phyloP scores from a whole-genome alignment of 2,888 invertebrate species.

The Watsonalla cultraria region DNA sequence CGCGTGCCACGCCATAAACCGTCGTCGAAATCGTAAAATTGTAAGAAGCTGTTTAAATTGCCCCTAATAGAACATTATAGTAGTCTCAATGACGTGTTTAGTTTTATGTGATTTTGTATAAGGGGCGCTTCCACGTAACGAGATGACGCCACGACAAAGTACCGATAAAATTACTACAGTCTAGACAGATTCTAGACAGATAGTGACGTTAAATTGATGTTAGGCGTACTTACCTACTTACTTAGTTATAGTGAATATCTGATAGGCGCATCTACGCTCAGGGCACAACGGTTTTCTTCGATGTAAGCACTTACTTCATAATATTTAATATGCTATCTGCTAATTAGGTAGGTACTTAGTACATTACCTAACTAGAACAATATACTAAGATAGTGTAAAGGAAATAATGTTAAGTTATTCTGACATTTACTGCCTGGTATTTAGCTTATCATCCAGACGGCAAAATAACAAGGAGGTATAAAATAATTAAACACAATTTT shows the following conservation, averaged over 20 bases:
- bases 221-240: constrained; percentile 14
- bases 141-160: constrained; percentile 31
- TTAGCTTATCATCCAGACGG: too few relatives aligned
- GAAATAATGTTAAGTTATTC: neutral
- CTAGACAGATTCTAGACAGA: constrained; percentile 34
- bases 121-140: constrained; percentile 46
- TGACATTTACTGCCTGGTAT: too few relatives aligned
- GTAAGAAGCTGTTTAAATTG: constrained; percentile 61
- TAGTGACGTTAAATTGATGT: constrained; percentile 21
- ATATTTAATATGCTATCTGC: too few relatives aligned
- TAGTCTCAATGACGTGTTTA: constrained; percentile 59
- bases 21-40: constrained; percentile 63
- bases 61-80: constrained; percentile 63
- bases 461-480: neutral
- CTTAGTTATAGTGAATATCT: too few relatives aligned
- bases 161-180: constrained; percentile 35
- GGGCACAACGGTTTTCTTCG: too few relatives aligned
- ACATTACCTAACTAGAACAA: too few relatives aligned
- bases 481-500: constrained; percentile 9
- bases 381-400: too few relatives aligned
- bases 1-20: constrained; percentile 58
- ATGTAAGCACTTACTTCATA: too few relatives aligned
- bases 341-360: too few relatives aligned
- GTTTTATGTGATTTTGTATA: constrained; percentile 58
- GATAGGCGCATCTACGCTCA: too few relatives aligned